Conservation (phyloP, 2,113 vertebrate species). For the Cryptomyrus ogoouensis region DNA sequence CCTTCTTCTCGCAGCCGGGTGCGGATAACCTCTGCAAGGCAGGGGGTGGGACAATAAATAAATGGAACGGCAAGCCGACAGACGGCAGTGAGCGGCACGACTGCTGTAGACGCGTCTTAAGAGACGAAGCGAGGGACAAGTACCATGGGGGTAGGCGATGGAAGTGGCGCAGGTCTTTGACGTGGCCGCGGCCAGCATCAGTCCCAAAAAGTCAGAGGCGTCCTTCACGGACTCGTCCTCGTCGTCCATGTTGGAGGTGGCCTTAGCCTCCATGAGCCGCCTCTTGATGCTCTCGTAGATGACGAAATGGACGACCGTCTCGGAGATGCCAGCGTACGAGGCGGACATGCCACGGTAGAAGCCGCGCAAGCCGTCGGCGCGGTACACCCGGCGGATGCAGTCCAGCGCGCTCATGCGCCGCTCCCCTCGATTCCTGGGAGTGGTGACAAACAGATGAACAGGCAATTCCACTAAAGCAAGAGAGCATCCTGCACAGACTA, state of each 20-base stretch:
- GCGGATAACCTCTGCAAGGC: conserved; percentile 84
- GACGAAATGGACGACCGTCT: conserved; percentile 98
- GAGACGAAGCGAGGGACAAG: conserved; percentile 19
- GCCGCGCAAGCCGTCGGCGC: conserved; percentile 79
- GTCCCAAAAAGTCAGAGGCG: conserved; percentile 87
- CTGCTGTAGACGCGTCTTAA: neutral
- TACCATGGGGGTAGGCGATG: conserved; percentile 95
- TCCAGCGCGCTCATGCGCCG: conserved; percentile 85
- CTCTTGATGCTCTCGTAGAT: conserved; percentile 98
- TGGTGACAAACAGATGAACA: neutral
- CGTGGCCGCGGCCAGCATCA: conserved; percentile 97
- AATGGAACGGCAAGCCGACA: neutral
- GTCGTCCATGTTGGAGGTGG: conserved; percentile 68
- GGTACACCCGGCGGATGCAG: conserved; percentile 85
- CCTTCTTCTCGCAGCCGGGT: conserved; percentile 97
- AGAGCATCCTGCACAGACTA: neutral
- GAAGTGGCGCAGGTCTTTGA: conserved; percentile 95
- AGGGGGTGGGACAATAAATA: neutral
- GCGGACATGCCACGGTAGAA: conserved; percentile 98
- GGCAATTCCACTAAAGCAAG: neutral
- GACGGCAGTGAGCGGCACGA: neutral
- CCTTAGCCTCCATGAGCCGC: conserved; percentile 74
- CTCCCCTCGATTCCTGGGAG: conserved; percentile 81
- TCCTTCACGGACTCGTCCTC: conserved; percentile 76
- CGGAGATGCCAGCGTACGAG: conserved; percentile 96